phyloP scores from a whole-genome alignment of 1,140 invertebrate genomes.

The Atta colombica region DNA sequence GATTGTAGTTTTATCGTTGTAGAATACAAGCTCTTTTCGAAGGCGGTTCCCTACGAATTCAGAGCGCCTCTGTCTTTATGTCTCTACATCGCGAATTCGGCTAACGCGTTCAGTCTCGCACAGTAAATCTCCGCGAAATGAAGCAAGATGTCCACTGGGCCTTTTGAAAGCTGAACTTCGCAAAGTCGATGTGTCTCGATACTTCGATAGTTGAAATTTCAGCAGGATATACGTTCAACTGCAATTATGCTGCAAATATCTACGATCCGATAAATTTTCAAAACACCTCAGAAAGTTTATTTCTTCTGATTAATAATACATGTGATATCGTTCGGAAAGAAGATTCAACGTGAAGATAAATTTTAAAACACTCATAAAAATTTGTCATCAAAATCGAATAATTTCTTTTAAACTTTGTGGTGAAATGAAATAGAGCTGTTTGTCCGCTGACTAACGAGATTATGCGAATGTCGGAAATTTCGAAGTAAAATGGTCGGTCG shows the following conservation, averaged over 20 bases:
- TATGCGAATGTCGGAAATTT: neutral
- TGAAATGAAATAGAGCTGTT: neutral
- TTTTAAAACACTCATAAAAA: neutral
- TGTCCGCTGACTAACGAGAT: neutral
- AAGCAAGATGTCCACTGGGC: slow-evolving; percentile 12
- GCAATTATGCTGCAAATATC: neutral
- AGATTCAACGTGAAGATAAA: neutral
- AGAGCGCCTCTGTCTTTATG: neutral
- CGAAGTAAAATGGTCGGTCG: neutral
- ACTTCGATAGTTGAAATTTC: slow-evolving; percentile 12
- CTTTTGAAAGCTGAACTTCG: slow-evolving; percentile 14
- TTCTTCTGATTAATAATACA: neutral
- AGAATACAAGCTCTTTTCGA: neutral
- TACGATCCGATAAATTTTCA: neutral
- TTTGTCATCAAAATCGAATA: neutral
- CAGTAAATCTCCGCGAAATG: slow-evolving; percentile 25
- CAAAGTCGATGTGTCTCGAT: slow-evolving; percentile 43
- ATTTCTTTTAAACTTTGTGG: neutral
- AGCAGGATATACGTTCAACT: neutral
- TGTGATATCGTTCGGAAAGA: neutral
- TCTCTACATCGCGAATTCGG: neutral
- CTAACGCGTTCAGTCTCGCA: slow-evolving; percentile 37
- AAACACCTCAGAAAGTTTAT: neutral
- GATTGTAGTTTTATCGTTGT: slow-evolving; percentile 54
- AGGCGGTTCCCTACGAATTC: neutral